Evolutionary conservation across 2,113 vertebrate species (phyloP).

Genomic region (Hydrochoerus hydrochaeris): DNA sequence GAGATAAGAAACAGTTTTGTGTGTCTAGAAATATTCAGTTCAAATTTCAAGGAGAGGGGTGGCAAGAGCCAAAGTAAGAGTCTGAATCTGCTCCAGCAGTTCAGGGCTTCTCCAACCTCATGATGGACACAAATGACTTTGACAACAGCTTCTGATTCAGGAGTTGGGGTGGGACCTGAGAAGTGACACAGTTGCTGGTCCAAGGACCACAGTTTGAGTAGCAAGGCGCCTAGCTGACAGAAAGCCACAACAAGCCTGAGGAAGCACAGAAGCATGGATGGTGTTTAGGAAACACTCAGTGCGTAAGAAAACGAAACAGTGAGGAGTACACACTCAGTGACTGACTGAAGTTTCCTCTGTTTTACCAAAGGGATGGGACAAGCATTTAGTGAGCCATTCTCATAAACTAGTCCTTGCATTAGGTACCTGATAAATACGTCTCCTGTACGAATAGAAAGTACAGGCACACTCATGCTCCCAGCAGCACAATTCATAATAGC

Average conservation of each 20-base stretch:
- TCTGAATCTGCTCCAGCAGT: background rate
- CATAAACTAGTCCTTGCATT: background rate
- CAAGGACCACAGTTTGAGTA: background rate
- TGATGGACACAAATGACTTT: background rate
- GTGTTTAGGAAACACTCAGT: background rate
- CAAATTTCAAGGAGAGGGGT: background rate
- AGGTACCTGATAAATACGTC: background rate
- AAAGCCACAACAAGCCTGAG: background rate
- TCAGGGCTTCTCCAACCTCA: background rate
- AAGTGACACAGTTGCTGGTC: background rate
- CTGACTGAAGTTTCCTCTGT: background rate
- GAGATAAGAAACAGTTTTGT: background rate
- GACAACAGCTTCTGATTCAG: background rate
- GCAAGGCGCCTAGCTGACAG: background rate
- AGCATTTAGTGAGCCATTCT: background rate
- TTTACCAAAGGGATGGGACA: background rate
- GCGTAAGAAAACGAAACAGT: background rate
- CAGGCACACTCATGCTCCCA: background rate
- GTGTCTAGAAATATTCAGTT: background rate
- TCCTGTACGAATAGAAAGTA: background rate
- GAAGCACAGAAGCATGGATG: background rate
- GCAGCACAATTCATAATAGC: background rate
- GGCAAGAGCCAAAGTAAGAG: background rate
- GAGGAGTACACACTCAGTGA: background rate
- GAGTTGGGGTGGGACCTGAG: background rate